A percentile compares a stretch with the other conserved stretches of the same genome.
These are phyloP conservation scores for Fissipunctia ypsillon DNA, from an alignment of 2,888 invertebrate species.

Conservation along the genomic window DNA sequence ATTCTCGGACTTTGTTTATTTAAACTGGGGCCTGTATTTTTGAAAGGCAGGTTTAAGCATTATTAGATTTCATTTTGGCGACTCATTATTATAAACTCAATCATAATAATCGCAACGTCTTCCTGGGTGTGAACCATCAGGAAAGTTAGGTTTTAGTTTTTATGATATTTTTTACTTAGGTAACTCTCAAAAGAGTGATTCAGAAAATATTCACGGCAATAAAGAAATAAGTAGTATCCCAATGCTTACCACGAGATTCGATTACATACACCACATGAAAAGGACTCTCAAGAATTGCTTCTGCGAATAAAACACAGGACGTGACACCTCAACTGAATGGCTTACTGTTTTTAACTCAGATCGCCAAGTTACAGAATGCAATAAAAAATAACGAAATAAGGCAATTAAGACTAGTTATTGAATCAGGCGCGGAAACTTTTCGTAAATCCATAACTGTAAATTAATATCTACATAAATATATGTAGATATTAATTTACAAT, in stretches of 20 bases:
- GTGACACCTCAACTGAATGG: too few species aligned
- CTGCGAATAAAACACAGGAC: too few species aligned
- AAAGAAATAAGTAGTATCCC: too few species aligned
- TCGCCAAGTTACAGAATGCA: too few species aligned
- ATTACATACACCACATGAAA: too few species aligned
- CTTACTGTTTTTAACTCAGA: too few species aligned
- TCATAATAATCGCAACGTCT: neutral
- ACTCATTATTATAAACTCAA: neutral
- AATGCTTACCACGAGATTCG: too few species aligned
- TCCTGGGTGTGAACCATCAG: neutral
- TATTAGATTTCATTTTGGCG: neutral
- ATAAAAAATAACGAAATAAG: neutral
- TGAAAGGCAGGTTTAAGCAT: neutral
- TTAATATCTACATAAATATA: too few species aligned
- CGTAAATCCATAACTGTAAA: neutral
- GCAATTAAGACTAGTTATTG: neutral
- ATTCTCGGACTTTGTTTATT: constrained; percentile 50
- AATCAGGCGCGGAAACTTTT: neutral
- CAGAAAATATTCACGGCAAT: neutral
- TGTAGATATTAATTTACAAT: too few species aligned
- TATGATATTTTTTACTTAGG: neutral
- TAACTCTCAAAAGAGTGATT: neutral
- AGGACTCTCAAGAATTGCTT: too few species aligned
- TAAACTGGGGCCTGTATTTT: constrained; percentile 11
- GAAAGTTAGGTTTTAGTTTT: neutral